Evolutionary conservation across 92 coral and sea anemone species (phyloP).

Genomic region (Epizoanthus stellaris): DNA sequence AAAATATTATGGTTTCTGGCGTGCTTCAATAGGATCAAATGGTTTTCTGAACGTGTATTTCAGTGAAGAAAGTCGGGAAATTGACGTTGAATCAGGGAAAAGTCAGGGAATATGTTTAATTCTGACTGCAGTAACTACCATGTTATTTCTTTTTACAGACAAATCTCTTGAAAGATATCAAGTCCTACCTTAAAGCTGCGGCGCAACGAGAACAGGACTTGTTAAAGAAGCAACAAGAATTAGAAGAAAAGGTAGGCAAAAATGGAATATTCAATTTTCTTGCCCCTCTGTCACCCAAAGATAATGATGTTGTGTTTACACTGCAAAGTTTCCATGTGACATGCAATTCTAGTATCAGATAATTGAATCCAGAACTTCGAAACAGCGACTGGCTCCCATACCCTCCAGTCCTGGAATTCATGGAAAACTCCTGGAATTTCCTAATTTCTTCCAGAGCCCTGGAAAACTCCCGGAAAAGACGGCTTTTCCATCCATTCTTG

Average conservation of each 20-base stretch:
- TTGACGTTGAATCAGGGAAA: too few relatives aligned
- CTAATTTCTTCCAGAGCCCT: not conserved
- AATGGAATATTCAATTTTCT: not conserved
- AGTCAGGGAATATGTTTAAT: too few relatives aligned
- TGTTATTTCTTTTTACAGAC: slow-evolving; percentile 56
- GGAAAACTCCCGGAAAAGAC: not conserved
- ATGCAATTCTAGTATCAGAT: not conserved
- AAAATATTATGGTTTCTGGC: too few relatives aligned
- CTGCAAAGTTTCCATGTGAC: not conserved
- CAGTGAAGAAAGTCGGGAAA: too few relatives aligned
- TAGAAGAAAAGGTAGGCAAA: slow-evolving; percentile 85
- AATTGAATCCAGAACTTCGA: not conserved
- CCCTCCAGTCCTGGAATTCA: too few relatives aligned
- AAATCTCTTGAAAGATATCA: slow-evolving; percentile 89
- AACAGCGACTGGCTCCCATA: too few relatives aligned
- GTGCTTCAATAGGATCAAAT: too few relatives aligned
- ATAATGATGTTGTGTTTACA: not conserved
- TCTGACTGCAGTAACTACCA: too few relatives aligned
- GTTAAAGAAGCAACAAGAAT: slow-evolving; percentile 86
- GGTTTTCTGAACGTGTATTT: too few relatives aligned
- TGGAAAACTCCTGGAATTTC: too few relatives aligned
- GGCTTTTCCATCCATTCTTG: too few relatives aligned
- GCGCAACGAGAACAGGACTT: slow-evolving; percentile 89
- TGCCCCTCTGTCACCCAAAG: too few relatives aligned
- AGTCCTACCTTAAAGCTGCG: slow-evolving; percentile 88